A percentile compares a stretch with the other conserved stretches of the same genome.
Evolutionary conservation across 2,113 vertebrate genomes (phyloP).

Genomic region (Sterna hirundo): DNA sequence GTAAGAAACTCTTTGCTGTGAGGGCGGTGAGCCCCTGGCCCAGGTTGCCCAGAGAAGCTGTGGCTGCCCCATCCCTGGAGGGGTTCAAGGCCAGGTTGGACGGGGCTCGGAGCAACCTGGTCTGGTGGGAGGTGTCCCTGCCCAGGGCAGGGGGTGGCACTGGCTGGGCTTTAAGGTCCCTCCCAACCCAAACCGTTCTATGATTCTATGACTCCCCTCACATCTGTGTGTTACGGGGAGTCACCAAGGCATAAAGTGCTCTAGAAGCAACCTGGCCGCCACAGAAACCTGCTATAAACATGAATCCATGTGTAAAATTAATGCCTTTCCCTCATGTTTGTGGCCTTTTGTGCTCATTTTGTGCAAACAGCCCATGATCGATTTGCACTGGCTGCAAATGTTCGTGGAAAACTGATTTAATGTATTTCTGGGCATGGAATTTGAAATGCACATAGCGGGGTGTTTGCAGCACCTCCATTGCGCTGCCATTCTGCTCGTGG

Average conservation of each 20-base stretch:
- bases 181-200: no score
- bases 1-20: neutral
- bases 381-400: neutral
- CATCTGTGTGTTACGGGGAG: fast-evolving
- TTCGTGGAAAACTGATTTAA: neutral
- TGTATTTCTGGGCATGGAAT: fast-evolving
- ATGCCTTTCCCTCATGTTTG: neutral
- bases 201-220: neutral
- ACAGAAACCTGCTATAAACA: neutral
- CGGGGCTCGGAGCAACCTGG: no score
- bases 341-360: neutral
- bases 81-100: no score
- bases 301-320: neutral
- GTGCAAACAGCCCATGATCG: neutral
- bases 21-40: no score
- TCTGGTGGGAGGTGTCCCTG: no score
- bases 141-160: no score
- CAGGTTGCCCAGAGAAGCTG: no score
- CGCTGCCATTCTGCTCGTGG: fast-evolving
- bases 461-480: fast-evolving
- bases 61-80: no score
- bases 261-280: neutral
- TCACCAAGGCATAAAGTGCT: neutral
- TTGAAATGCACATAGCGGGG: fast-evolving
- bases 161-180: no score